phyloP scores from a whole-genome alignment of 1,140 invertebrate species.

The Drosophila erecta region DNA sequence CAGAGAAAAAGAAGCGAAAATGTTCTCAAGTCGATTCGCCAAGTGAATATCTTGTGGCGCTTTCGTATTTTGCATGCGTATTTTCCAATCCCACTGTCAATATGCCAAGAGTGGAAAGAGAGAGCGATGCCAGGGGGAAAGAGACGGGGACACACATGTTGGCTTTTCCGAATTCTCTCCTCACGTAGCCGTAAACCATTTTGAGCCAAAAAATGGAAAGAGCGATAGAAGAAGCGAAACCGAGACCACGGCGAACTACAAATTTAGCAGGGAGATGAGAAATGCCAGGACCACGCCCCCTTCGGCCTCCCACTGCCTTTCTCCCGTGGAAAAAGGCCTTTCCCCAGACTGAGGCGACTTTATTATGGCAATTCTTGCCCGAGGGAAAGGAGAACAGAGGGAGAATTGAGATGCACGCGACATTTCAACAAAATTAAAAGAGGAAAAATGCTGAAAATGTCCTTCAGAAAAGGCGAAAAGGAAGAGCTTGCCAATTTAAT shows the following conservation, averaged over 20 bases:
- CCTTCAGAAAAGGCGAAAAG: conserved; percentile 18
- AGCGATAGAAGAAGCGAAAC: conserved; percentile 14
- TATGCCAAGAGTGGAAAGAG: conserved; percentile 16
- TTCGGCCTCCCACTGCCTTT: neutral
- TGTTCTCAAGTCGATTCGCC: conserved; percentile 46
- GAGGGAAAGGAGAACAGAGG: neutral
- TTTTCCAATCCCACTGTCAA: conserved; percentile 56
- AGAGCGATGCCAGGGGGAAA: neutral
- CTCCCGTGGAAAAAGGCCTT: conserved; percentile 19
- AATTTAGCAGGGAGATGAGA: conserved; percentile 36
- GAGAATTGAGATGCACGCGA: conserved; percentile 48
- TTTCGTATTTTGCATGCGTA: conserved; percentile 58
- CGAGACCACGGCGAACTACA: conserved; percentile 43
- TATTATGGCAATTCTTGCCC: conserved; percentile 36
- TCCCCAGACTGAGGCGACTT: conserved; percentile 39
- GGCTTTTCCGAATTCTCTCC: conserved; percentile 11
- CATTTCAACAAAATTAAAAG: conserved; percentile 61
- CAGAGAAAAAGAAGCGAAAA: neutral
- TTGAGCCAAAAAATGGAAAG: conserved; percentile 25
- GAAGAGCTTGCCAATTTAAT: conserved; percentile 53
- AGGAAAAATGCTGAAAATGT: conserved; percentile 34
- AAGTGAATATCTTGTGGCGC: conserved; percentile 60
- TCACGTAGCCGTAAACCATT: conserved; percentile 64
- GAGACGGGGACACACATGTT: conserved; percentile 5
- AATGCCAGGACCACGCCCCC: conserved; percentile 8